Base-by-base conservation (phyloP, 23 tunicate genomes). In the Phallusia fumigata region DNA sequence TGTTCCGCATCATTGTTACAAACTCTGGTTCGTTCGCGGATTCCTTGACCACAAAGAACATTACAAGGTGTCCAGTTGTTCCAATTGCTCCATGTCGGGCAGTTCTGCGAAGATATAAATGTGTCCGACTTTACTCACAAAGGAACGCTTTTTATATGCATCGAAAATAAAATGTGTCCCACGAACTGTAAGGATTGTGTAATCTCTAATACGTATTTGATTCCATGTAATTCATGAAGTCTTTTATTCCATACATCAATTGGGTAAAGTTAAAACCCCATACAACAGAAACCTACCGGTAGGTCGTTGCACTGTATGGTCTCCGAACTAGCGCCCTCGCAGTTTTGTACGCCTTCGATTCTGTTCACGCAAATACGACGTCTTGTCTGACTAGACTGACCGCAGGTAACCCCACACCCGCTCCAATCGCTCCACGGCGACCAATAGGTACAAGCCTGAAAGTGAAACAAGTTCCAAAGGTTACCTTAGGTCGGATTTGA, bases 381-480 rank as follows among this genome's bases (percentile, higher is more conserved):
- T 75, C 98, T 52, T 6, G 80, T 82, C 33, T 87, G 85, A 31
- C 32, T 11, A 33, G 90, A 97, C 0, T 50, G 81, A 22, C 93
- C 99, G 65, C 99, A 96, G 19, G 90, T 77, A 32, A 80, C 89
- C 1, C 84, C 87, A 76, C 99, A 96, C 24, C 91, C 90, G 44
- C 84, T 80, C 90, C 90, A 96, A 18, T 65, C 53, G 16, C 83
- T 77, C 97, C 97, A 96, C 19, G 31, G 78, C 0, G 97, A 88
- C 99, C 99, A 96, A 45, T 47, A 51, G 21, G 99, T 87, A 64
- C 99, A 96, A 18, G 84, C 47, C 95, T 82, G 47, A 65, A 34
- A 31, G 10, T 40, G 10, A 40, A 40, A 40, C n/a, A 40, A 40
- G 47, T 3, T 10, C 5, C 5, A 40, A 40, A 40, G 10, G 47